These are phyloP conservation scores for Eupristina koningsbergeri DNA, from an alignment of 1,140 invertebrate species.

Conservation along the genomic window DNA sequence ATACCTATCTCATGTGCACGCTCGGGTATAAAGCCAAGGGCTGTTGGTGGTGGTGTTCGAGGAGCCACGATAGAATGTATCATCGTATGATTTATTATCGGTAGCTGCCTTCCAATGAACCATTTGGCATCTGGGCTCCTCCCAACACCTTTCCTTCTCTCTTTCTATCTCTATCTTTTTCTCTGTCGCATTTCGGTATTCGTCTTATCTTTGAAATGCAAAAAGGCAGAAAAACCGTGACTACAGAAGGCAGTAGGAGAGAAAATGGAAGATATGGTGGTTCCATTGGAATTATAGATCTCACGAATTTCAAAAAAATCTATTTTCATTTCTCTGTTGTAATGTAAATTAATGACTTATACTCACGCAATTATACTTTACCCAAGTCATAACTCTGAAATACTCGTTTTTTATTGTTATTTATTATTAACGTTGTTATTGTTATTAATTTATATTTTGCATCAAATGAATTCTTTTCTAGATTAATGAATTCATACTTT, in stretches of 20 bases:
- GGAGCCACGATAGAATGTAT: slow-evolving; percentile 48
- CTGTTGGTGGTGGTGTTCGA: neutral
- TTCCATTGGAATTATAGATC: slow-evolving; percentile 29
- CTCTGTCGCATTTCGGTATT: neutral
- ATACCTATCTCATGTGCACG: neutral
- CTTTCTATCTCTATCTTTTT: neutral
- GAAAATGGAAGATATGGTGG: slow-evolving; percentile 25
- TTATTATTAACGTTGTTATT: neutral
- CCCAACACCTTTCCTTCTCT: slow-evolving; percentile 3
- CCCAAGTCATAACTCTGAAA: neutral
- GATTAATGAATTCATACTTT: neutral
- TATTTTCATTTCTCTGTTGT: neutral
- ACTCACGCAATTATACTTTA: neutral
- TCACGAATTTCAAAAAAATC: slow-evolving; percentile 23
- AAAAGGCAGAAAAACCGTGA: slow-evolving; percentile 42
- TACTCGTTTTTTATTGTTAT: neutral
- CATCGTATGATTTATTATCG: slow-evolving; percentile 54
- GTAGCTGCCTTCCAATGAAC: slow-evolving; percentile 28
- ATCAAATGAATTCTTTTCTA: neutral
- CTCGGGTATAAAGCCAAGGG: neutral
- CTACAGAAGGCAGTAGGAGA: neutral
- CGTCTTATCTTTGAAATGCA: slow-evolving; percentile 51
- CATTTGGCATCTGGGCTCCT: slow-evolving; percentile 39
- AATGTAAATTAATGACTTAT: neutral
- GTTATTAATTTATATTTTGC: neutral